Base-by-base conservation (phyloP, 2,113 vertebrate genomes). In the Glaucomys volans region DNA sequence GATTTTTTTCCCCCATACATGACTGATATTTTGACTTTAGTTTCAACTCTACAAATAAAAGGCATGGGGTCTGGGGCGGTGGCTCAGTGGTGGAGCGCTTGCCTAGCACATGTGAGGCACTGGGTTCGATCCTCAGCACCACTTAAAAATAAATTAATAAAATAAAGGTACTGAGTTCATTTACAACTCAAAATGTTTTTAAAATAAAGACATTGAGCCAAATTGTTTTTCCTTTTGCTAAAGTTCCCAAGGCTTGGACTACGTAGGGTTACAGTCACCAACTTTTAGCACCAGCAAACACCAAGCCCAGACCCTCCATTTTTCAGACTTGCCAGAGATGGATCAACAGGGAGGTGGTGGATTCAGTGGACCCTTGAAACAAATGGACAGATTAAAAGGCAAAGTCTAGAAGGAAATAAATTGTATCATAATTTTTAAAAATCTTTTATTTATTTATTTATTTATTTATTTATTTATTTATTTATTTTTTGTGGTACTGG, bases 391-490 rank as follows among this genome's bases (percentile, higher is more conserved):
- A 10, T 47, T 81, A 5, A 87, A 96, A 97, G 94, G 93, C 18
- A 37, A 54, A n/a, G 59, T 93, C 96, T 89, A 4, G 77, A 80
- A 90, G 6, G 24, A 47, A 87, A 95, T 50, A 26, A 22, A 22
- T 57, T 8, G 20, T 57, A 50, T 50, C 12, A 8, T 50, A 22
- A 22, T 57, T 57, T 22, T 22, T 57, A 8, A 57, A 57, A 8
- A 57, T 57, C 54, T 57, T 57, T 57, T 5, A 8, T 22, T 54
- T 54, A 1, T 57, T 57, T 57, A 2, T 50, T 50, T 50, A 12
- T 50, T 50, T 50, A 0, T 54, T 57, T 22, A 8, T 22, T 54
- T 54, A 1, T 57, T 57, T 57, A 2, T 50, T 50, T 50, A 12
- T 50, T 50, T 50, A 0, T 54, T 57, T 22, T 57, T 22, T 57